Conservation (phyloP, 2,888 invertebrate genomes). For the Hololepta plana region DNA sequence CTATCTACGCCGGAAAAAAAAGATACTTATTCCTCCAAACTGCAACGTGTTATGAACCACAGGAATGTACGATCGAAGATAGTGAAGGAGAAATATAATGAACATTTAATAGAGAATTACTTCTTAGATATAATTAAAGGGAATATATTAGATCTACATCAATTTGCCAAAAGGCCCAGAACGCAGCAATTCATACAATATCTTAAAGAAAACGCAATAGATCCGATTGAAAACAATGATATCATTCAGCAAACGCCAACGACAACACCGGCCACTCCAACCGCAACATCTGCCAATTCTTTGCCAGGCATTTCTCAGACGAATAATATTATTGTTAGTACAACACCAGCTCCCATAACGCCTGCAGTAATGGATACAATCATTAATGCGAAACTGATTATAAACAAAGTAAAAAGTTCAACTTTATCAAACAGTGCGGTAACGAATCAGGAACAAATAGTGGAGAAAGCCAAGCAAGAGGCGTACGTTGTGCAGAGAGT, state of each 20-base stretch:
- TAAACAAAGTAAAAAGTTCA: no score
- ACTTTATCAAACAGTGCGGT: constrained; percentile 7
- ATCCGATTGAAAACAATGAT: constrained; percentile 18
- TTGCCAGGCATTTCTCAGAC: constrained; percentile 21
- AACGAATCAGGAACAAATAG: constrained; percentile 54
- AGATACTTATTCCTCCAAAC: constrained; percentile 34
- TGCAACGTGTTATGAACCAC: constrained; percentile 52
- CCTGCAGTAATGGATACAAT: constrained; percentile 6
- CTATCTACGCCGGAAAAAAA: constrained; percentile 26
- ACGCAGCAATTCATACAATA: constrained; percentile 57
- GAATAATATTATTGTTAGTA: constrained; percentile 7
- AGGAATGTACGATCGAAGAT: constrained; percentile 49
- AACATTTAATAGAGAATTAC: constrained; percentile 68
- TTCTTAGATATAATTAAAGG: constrained; percentile 65
- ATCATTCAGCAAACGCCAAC: constrained; percentile 37
- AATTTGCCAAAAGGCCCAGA: constrained; percentile 68
- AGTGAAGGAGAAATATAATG: constrained; percentile 55
- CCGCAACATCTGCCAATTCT: constrained; percentile 23
- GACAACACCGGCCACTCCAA: constrained; percentile 14
- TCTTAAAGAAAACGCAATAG: constrained; percentile 39
- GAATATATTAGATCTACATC: constrained; percentile 73
- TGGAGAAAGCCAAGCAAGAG: constrained; percentile 78
- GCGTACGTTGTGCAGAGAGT: constrained; percentile 88
- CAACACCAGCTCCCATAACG: constrained; percentile 8
- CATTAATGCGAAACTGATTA: not conserved